These are phyloP conservation scores for Drosophila obscura DNA, from an alignment of 1,140 invertebrate species.

Conservation along the genomic window DNA sequence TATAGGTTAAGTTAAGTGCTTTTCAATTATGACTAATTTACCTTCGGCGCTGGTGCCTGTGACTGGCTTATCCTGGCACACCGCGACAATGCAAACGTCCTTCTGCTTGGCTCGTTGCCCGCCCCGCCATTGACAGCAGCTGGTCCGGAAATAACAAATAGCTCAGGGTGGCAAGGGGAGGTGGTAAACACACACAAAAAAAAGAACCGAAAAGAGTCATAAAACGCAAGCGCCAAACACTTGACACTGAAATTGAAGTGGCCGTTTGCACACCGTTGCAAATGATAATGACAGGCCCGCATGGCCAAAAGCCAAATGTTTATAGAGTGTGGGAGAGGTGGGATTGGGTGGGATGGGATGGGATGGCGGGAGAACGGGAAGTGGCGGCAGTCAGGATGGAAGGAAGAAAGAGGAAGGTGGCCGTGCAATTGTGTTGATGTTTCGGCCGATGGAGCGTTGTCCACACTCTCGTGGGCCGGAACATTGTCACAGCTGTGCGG, in stretches of 20 bases:
- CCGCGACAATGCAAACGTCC: not conserved
- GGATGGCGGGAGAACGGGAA: no score
- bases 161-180: slow-evolving; percentile 1
- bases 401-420: no score
- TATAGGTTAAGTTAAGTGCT: slow-evolving; percentile 45
- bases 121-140: slow-evolving; percentile 26
- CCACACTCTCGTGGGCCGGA: slow-evolving; percentile 32
- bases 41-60: slow-evolving; percentile 16
- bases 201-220: slow-evolving; percentile 26
- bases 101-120: slow-evolving; percentile 57
- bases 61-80: slow-evolving; percentile 11
- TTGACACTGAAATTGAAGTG: slow-evolving; percentile 73
- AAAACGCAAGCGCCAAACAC: slow-evolving; percentile 66
- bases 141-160: slow-evolving; percentile 35
- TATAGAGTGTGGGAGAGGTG: not conserved
- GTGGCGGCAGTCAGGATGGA: no score
- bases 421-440: slow-evolving; percentile 17
- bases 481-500: slow-evolving; percentile 51
- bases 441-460: no score
- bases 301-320: slow-evolving; percentile 62
- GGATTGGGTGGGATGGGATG: not conserved
- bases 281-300: slow-evolving; percentile 63
- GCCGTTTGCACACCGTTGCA: slow-evolving; percentile 68
- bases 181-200: no score
- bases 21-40: slow-evolving; percentile 77